Evolutionary conservation across 2,888 invertebrate species (phyloP), one percentile per base, ranked within the genome.

Genomic region (Lasioglossum oenotherae): DNA sequence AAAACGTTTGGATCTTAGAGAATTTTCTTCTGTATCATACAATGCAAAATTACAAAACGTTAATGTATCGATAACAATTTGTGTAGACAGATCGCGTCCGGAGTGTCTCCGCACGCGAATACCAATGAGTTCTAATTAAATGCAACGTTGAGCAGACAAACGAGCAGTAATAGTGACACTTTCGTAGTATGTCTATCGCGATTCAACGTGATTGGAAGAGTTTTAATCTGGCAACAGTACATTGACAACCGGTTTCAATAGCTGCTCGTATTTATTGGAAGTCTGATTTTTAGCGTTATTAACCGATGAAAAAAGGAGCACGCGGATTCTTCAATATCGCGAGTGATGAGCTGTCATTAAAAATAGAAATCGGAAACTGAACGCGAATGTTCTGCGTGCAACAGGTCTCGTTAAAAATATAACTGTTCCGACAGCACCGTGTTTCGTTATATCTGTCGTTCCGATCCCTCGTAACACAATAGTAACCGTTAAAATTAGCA

Each of bases 151-250:
- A 81, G 78, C 76, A 69, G 71, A 64, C 60, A 78, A 77, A 76
- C 78, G 72, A 74, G 16, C 67, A 67, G 41, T 77, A 76, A 87
- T 82, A 72, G 87, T 74, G 77, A 79, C 41, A 64, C 76, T 87
- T 81, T 82, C 82, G 69, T 16, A 57, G 14, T 81, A 23, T 31
- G 57, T 74, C 27, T 38, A 69, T 16, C 60, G 76, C 53, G 71
- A 44, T 53, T 71, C 81, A 64, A 71, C 31, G 31, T 60, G 44
- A 72, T 31, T 46, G 64, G 38, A 60, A 81, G 35, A 35, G 72
- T 84, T 76, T 72, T 80, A 67, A 79, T 78, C 38, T 71, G 74
- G 60, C 35, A 53, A 81, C 67, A 44, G 41, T 12, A 41, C 10
- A 41, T 67, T 57, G 77, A 82, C 78, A 77, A 83, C 72, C 74